Evolutionary conservation across 2,113 vertebrate genomes (phyloP).

Genomic region (Pseudorhombus dupliciocellatus): DNA sequence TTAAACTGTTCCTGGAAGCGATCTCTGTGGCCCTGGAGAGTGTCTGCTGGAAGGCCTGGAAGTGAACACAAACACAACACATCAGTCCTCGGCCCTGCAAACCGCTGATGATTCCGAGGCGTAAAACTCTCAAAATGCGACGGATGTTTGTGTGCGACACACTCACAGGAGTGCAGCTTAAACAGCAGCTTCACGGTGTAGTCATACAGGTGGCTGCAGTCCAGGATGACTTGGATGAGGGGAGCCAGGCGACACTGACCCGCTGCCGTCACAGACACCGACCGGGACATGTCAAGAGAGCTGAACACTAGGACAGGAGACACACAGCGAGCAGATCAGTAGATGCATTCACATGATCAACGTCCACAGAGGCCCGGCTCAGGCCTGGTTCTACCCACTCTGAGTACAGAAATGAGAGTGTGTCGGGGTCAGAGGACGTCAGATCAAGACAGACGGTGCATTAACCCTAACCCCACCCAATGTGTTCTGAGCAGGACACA

Average conservation of each 20-base stretch:
- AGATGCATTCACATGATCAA: not conserved
- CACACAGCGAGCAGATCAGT: constrained; percentile 9
- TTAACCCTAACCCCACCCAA: no score
- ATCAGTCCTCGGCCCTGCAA: not conserved
- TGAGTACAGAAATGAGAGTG: no score
- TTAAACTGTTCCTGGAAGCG: constrained; percentile 98
- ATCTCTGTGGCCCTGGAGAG: constrained; percentile 95
- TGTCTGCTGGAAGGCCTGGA: constrained; percentile 95
- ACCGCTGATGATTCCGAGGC: not conserved
- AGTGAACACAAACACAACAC: constrained; percentile 34
- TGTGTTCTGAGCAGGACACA: no score
- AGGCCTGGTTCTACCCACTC: no score
- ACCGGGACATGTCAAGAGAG: constrained; percentile 97
- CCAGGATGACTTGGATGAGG: constrained; percentile 95
- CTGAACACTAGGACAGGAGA: constrained; percentile 86
- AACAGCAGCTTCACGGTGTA: constrained; percentile 98
- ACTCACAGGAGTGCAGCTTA: constrained; percentile 99
- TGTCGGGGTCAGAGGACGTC: no score
- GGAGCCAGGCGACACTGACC: constrained; percentile 98
- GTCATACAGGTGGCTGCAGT: constrained; percentile 96
- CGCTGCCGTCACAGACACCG: constrained; percentile 91
- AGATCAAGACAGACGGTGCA: no score
- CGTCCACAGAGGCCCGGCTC: not conserved
- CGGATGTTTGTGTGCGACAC: not conserved
- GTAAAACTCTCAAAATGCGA: no score